Evolutionary conservation across 2,888 invertebrate species (phyloP).

Genomic region (Lochmaea capreae): DNA sequence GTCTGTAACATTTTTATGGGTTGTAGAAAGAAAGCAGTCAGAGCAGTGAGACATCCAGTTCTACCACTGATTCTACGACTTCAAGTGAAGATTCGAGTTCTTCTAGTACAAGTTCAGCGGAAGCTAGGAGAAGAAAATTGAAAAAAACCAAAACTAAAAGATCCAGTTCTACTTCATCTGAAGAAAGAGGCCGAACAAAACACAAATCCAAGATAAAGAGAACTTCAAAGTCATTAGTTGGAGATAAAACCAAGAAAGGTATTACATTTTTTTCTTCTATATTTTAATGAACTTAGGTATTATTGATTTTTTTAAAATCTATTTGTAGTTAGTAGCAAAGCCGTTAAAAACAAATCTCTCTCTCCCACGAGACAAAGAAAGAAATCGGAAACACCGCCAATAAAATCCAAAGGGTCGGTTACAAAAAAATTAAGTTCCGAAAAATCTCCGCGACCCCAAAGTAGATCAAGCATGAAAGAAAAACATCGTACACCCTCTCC

Average conservation of each 20-base stretch:
- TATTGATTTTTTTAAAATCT: constrained; percentile 13
- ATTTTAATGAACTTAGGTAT: neutral
- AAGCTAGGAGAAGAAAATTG: constrained; percentile 59
- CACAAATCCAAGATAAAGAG: constrained; percentile 69
- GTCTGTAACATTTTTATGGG: neutral
- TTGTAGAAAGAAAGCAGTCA: constrained; percentile 71
- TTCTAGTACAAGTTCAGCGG: constrained; percentile 66
- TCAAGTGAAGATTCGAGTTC: constrained; percentile 76
- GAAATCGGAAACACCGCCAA: constrained; percentile 63
- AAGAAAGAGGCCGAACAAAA: constrained; percentile 68
- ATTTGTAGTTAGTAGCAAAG: constrained; percentile 33
- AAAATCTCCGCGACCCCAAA: constrained; percentile 60
- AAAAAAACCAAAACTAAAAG: constrained; percentile 61
- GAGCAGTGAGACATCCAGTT: constrained; percentile 75
- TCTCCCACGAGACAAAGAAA: constrained; percentile 58
- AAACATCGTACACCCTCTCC: constrained; percentile 64
- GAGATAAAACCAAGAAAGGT: constrained; percentile 65
- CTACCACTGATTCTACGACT: constrained; percentile 73
- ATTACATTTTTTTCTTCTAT: constrained; percentile 17
- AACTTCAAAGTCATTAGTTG: constrained; percentile 61
- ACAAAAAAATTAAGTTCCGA: constrained; percentile 55
- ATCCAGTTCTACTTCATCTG: constrained; percentile 67
- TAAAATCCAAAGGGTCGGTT: constrained; percentile 57
- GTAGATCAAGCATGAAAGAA: constrained; percentile 58
- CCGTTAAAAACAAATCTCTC: constrained; percentile 59